phyloP scores from a whole-genome alignment of 2,797 vertebrate genomes.

The Sebastes reedi region DNA sequence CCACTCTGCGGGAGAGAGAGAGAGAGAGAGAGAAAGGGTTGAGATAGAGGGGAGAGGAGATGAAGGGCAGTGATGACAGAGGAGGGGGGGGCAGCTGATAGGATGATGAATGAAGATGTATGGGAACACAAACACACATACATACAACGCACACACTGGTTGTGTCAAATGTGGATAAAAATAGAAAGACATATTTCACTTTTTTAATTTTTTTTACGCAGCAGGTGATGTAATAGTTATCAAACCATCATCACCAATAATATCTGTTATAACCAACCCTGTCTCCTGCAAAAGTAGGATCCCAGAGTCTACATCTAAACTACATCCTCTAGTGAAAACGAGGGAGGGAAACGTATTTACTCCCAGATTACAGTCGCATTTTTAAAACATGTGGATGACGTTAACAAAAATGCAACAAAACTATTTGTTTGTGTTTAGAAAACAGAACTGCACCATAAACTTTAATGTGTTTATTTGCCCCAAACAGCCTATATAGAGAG shows the following conservation, averaged over 20 bases:
- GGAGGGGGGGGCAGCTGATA: conserved; percentile 17
- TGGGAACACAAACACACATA: conserved; percentile 25
- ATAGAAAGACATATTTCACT: neutral
- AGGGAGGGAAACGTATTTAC: too few relatives aligned
- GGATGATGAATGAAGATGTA: conserved; percentile 64
- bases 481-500: too few relatives aligned
- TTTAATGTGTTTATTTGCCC: too few relatives aligned
- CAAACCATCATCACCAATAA: neutral
- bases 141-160: neutral
- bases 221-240: neutral
- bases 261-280: neutral
- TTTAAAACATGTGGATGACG: too few relatives aligned
- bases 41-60: neutral
- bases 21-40: neutral
- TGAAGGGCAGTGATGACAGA: neutral
- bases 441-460: too few relatives aligned
- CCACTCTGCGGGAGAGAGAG: too few relatives aligned
- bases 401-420: too few relatives aligned
- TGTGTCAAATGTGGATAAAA: neutral
- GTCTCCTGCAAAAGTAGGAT: too few relatives aligned
- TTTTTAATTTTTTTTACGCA: neutral
- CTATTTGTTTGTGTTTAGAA: too few relatives aligned
- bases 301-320: too few relatives aligned
- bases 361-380: too few relatives aligned
- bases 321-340: too few relatives aligned